Percentiles rank a stretch among this genome's conserved stretches.
Conservation (phyloP, 37 sponge, comb jelly and placozoan genomes). For the Theonella swinhoei region DNA sequence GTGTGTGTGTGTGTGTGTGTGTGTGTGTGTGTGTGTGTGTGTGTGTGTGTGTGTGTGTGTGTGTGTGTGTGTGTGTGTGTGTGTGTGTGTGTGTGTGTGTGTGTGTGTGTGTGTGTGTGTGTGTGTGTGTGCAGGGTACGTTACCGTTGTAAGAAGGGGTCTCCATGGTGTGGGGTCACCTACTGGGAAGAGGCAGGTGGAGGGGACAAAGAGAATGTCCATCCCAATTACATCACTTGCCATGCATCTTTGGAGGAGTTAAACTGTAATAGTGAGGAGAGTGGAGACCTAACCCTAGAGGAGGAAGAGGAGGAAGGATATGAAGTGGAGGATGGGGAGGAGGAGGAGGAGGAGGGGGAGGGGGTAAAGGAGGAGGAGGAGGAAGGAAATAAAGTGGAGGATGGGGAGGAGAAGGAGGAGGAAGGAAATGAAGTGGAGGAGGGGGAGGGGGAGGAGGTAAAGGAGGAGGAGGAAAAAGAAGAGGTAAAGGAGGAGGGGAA, state of each 20-base stretch:
- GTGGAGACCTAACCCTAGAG: not conserved
- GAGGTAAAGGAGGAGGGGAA: conserved; percentile 11
- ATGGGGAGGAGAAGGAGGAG: not conserved
- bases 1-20: no score
- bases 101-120: no score
- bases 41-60: no score
- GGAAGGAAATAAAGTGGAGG: conserved; percentile 1
- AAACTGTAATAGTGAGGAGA: not conserved
- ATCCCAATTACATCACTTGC: not conserved
- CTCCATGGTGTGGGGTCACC: no score
- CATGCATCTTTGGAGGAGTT: not conserved
- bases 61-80: no score
- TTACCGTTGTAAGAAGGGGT: no score
- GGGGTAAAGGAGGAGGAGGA: conserved; percentile 1
- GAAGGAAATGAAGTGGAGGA: not conserved
- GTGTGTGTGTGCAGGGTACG: no score
- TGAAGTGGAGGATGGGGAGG: not conserved
- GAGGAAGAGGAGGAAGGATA: conserved; percentile 2
- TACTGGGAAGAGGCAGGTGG: not conserved
- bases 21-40: no score
- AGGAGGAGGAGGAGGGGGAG: conserved; percentile 9
- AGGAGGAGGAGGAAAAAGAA: not conserved
- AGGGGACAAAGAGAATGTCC: not conserved
- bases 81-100: no score
- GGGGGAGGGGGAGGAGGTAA: not conserved